Conservation (phyloP, 2,797 vertebrate species). For the Gambusia yucatana region DNA sequence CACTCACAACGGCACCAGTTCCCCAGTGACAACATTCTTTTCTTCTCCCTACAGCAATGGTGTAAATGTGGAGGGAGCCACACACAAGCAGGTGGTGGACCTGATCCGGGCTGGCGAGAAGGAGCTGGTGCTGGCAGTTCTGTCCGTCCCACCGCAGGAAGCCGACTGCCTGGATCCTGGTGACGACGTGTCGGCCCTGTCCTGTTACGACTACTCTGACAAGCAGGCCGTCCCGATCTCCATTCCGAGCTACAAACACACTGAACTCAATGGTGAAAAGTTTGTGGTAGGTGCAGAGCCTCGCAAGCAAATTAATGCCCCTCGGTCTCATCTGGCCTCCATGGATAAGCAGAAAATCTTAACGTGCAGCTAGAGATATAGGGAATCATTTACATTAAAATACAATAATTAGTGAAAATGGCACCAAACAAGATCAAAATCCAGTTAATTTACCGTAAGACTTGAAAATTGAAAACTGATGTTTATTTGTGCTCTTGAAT, state of each 20-base stretch:
- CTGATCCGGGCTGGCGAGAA: slow-evolving; percentile 94
- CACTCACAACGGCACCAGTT: background rate
- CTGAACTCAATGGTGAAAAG: slow-evolving; percentile 93
- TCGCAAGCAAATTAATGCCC: background rate
- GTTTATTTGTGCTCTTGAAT: background rate
- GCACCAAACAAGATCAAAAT: background rate
- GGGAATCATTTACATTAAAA: background rate
- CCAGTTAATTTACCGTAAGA: background rate
- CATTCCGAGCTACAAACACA: slow-evolving; percentile 96
- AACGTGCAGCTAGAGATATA: background rate
- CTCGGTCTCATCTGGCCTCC: background rate
- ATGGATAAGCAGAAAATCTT: background rate
- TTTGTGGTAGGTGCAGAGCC: slow-evolving; percentile 89
- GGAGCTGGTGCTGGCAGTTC: slow-evolving; percentile 91
- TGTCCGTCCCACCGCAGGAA: slow-evolving; percentile 94
- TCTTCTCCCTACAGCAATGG: slow-evolving; percentile 83
- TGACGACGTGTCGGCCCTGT: slow-evolving; percentile 90
- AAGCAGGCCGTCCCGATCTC: slow-evolving; percentile 98
- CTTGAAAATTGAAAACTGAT: background rate
- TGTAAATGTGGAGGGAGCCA: slow-evolving; percentile 95
- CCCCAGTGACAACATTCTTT: background rate
- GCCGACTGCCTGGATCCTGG: slow-evolving; percentile 91
- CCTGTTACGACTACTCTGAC: slow-evolving; percentile 96
- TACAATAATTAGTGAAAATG: background rate
- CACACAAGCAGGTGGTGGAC: slow-evolving; percentile 98